Evolutionary conservation across 2,888 invertebrate species (phyloP).

Genomic region (Lochmaea capreae): DNA sequence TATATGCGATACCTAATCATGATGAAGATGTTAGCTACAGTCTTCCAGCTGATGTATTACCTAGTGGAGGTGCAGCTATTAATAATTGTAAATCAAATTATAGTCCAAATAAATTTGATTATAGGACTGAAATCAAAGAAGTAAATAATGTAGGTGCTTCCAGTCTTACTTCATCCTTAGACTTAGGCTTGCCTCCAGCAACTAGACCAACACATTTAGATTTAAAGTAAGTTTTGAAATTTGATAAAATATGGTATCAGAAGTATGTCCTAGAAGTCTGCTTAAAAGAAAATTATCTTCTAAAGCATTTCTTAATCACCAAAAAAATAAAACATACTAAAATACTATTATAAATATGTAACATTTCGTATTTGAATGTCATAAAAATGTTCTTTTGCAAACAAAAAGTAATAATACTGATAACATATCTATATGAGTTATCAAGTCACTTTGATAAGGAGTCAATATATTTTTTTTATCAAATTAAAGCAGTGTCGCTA

Average conservation of each 20-base stretch:
- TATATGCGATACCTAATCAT: conserved; percentile 56
- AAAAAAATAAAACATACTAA: not conserved
- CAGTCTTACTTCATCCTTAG: conserved; percentile 41
- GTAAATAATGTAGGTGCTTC: conserved; percentile 50
- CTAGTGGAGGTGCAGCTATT: conserved; percentile 34
- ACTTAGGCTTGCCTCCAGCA: conserved; percentile 46
- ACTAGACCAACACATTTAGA: conserved; percentile 63
- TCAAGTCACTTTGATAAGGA: not conserved
- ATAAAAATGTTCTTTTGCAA: not conserved
- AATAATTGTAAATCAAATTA: conserved; percentile 42
- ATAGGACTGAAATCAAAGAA: conserved; percentile 49
- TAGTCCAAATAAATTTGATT: conserved; percentile 44
- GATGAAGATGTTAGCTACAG: conserved; percentile 64
- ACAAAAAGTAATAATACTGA: not conserved
- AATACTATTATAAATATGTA: not conserved
- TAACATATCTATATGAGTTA: not conserved
- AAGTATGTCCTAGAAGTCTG: too few species aligned
- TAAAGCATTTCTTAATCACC: not conserved
- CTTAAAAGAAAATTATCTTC: not conserved
- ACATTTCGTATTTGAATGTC: not conserved
- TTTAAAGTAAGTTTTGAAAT: conserved; percentile 56
- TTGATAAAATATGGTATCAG: not conserved
- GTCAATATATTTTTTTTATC: not conserved
- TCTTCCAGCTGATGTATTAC: conserved; percentile 62
- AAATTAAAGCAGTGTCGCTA: not conserved